Base-by-base conservation (phyloP, 23 tunicate species). In the Halocynthia aurantium region DNA sequence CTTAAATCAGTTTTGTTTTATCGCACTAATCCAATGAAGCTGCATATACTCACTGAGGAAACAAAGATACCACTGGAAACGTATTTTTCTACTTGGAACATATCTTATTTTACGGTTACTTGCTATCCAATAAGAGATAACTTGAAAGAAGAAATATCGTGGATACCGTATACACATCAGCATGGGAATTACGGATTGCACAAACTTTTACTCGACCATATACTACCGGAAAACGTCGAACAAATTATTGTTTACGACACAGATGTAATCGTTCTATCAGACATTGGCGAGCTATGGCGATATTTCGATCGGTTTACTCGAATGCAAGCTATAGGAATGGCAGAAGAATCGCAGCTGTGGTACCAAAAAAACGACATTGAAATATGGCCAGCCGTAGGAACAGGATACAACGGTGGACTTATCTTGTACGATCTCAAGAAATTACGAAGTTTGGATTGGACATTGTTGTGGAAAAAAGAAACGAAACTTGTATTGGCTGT, bases 401-500 rank as follows among this genome's bases (percentile, higher is more conserved):
- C 49, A 10, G 70, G 70, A 20, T 65, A 65, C 19, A 65, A 65
- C 70, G 31, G 49, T 10, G 70, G 70, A 9, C 19, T 65, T 40
- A 65, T 65, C 70, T 65, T 65, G 70, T 65, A 65, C 70, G 19
- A 65, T 65, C 19, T 65, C 49, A 15, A 65, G 10, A 65, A 65
- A 49, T 15, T 65, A 65, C 70, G 70, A 10, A 20, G 49, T 10
- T 10, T 49, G 19, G 6, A 9, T 20, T 65, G 70, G 70, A 40
- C 70, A 11, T 20, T 20, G 31, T 20, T 65, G 31, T 65, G 70
- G 70, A 65, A 65, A 15, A 65, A 65, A 0, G n/a, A 20, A 65
- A 49, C 70, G 6, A 65, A 65, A 65, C 49, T 20, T 40, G 18
- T 20, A 65, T 15, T 65, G n/a, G 19, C n/a, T 9, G 19, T 65